Base-by-base conservation (phyloP, 2,797 vertebrate genomes). In the Syngnathus rostellatus region DNA sequence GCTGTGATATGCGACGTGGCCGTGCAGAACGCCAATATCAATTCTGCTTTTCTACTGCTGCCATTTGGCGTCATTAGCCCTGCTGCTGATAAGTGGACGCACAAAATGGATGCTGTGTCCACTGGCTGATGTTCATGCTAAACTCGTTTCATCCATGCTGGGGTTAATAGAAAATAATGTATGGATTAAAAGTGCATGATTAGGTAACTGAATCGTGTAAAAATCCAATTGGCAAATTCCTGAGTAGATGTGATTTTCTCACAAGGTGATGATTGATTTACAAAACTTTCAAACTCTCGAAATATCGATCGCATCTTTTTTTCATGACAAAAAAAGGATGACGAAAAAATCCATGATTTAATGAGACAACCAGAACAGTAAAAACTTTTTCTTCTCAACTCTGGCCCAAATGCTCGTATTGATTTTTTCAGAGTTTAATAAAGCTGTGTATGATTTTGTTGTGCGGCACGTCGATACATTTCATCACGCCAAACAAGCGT, bases 21-120 rank as follows among this genome's bases (percentile, higher is more conserved):
- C 85, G 82, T 81, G 86, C 77, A 82, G 83, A 89, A 88, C 81
- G 57, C 41, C 79, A 53, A 85, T 81, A 88, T 91, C 84, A 86
- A 88, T 88, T 81, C 75, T 80, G 72, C 73, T 81, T 19, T 83
- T 83, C 66, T 77, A 31, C 59, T 69, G 75, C 81, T 79, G 79
- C 80, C 85, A 83, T 83, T 80, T 83, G 76, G 78, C 83, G 78
- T 88, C 87, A 89, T 89, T 89, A 88, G 79, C 74, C 43, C 61
- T 40, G 43, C 62, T 62, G 71, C 76, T 77, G 76, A 62, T 76
- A 76, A 78, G 71, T 74, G 80, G 87, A 74, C 73, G 71, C 76
- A 72, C 75, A 78, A 85, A 86, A 88, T 85, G 83, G 78, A 82
- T 54, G 39, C 70, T 1, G 67, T 67, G 59, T 75, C 68, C 62